Evolutionary conservation across 2,797 vertebrate species (phyloP).

Genomic region (Enteromius mattozi): DNA sequence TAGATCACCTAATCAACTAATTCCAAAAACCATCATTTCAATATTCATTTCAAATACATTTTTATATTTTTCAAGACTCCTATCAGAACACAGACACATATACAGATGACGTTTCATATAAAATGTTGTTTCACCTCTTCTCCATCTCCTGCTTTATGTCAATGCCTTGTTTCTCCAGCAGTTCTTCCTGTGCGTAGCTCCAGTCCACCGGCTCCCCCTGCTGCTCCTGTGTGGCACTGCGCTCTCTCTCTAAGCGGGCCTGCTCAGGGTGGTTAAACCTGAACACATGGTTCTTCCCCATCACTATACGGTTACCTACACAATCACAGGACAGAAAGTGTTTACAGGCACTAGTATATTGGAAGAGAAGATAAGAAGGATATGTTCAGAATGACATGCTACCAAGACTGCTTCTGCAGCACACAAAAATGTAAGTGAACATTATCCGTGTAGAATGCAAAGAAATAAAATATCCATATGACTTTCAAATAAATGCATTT

Average conservation of each 20-base stretch:
- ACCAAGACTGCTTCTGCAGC: neutral
- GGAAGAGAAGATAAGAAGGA: neutral
- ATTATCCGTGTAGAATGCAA: neutral
- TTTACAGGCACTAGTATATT: neutral
- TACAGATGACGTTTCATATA: neutral
- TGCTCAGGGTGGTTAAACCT: conserved; percentile 89
- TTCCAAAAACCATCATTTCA: neutral
- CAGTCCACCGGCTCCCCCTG: conserved; percentile 87
- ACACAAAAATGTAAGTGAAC: neutral
- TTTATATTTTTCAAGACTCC: neutral
- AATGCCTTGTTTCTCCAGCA: conserved; percentile 87
- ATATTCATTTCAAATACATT: neutral
- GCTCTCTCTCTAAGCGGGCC: conserved; percentile 85
- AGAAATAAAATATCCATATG: neutral
- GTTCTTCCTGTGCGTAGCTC: conserved; percentile 86
- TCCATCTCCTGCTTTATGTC: conserved; percentile 92
- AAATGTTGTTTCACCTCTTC: conserved; percentile 75
- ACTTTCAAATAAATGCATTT: neutral
- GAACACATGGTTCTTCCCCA: conserved; percentile 89
- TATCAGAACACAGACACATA: neutral
- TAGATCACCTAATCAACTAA: neutral
- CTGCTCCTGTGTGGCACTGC: conserved; percentile 85
- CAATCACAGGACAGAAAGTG: neutral
- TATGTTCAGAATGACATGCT: neutral
- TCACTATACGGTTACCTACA: conserved; percentile 86